Percentiles rank a stretch among this genome's conserved stretches.
Conservation (phyloP, 2,888 invertebrate genomes). For the Torymus texanus region DNA sequence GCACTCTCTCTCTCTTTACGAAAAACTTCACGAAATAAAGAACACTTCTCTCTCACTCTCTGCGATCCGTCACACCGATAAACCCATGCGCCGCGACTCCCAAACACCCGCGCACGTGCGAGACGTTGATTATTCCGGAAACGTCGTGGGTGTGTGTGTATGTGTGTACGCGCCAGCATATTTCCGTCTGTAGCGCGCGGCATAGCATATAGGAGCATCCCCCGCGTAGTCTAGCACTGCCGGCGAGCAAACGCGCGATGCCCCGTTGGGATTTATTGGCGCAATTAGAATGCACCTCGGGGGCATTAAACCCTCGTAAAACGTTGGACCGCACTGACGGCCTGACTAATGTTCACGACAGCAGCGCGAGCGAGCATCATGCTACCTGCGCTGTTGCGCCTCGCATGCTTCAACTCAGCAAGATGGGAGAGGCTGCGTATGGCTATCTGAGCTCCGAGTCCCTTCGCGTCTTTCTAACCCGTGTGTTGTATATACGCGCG, state of each 20-base stretch:
- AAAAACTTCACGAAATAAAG: too few relatives aligned
- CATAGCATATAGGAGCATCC: neutral
- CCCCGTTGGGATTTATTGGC: constrained; percentile 72
- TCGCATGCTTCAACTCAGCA: too few relatives aligned
- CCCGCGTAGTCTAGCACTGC: constrained; percentile 11
- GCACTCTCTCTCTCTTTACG: too few relatives aligned
- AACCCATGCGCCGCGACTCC: too few relatives aligned
- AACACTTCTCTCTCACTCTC: too few relatives aligned
- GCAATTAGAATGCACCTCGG: constrained; percentile 74
- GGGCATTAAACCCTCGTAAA: constrained; percentile 74
- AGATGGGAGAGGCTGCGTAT: too few relatives aligned
- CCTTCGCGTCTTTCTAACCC: too few relatives aligned
- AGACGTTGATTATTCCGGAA: constrained; percentile 50
- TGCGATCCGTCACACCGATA: too few relatives aligned
- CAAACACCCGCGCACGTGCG: too few relatives aligned
- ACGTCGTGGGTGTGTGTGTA: constrained; percentile 40
- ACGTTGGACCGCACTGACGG: constrained; percentile 70
- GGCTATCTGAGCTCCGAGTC: too few relatives aligned
- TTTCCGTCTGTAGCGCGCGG: constrained; percentile 31
- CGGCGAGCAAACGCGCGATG: constrained; percentile 53
- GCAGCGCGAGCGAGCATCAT: neutral
- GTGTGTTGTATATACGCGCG: too few relatives aligned
- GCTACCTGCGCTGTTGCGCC: too few relatives aligned
- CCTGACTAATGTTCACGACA: constrained; percentile 68
- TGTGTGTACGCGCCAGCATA: constrained; percentile 25